phyloP scores from a whole-genome alignment of 2,797 vertebrate genomes.

The Saxicola maurus region DNA sequence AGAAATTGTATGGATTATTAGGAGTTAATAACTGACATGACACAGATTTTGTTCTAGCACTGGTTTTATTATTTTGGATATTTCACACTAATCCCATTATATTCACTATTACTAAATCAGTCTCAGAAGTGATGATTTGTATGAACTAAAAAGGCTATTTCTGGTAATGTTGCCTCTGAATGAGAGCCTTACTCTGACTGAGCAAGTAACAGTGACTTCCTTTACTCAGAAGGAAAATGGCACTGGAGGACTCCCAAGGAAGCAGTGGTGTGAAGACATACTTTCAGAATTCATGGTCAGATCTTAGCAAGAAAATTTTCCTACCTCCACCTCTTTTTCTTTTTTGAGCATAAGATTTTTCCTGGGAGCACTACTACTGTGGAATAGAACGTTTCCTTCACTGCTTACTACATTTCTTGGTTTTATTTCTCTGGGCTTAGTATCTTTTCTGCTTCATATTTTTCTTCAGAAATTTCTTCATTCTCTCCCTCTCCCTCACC shows the following conservation, averaged over 20 bases:
- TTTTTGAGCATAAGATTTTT: neutral
- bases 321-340: accelerated
- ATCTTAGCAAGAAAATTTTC: neutral
- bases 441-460: neutral
- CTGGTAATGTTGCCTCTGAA: neutral
- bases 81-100: neutral
- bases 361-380: neutral
- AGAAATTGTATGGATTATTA: neutral
- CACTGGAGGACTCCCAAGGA: neutral
- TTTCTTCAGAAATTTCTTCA: neutral
- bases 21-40: neutral
- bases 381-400: neutral
- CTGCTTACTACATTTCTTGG: neutral
- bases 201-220: neutral
- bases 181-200: neutral
- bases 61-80: neutral
- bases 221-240: neutral
- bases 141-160: neutral
- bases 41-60: neutral
- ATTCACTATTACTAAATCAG: neutral
- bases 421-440: neutral
- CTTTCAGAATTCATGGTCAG: neutral
- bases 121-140: neutral
- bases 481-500: neutral
- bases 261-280: neutral